A percentile compares a stretch with the other conserved stretches of the same genome.
Evolutionary conservation across 2,888 invertebrate genomes (phyloP).

Genomic region (Drosophila koepferae): DNA sequence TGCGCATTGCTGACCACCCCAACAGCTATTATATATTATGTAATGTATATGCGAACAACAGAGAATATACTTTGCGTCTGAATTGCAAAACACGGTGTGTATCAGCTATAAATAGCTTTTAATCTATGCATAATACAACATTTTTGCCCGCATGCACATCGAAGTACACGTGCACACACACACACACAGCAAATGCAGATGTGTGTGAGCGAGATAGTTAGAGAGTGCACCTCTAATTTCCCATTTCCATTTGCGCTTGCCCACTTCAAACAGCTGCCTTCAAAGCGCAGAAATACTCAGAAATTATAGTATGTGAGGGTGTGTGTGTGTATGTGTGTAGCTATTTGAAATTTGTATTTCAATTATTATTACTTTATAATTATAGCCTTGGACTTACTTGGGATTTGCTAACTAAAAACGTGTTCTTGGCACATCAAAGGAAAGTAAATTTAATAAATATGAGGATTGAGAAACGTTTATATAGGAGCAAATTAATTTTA

Average conservation of each 20-base stretch:
- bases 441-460: not conserved
- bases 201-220: not conserved
- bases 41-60: not conserved
- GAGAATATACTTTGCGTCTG: not conserved
- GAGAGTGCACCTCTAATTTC: not conserved
- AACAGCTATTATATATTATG: not conserved
- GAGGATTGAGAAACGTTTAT: not conserved
- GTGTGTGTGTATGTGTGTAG: not conserved
- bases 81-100: constrained; percentile 4
- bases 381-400: constrained; percentile 20
- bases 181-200: not conserved
- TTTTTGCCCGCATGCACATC: not conserved
- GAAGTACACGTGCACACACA: not conserved
- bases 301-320: not conserved
- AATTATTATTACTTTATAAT: constrained; percentile 31
- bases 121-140: constrained; percentile 28
- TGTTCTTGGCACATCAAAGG: constrained; percentile 6
- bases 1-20: constrained; percentile 1
- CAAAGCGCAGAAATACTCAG: constrained; percentile 6
- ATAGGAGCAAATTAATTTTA: not conserved
- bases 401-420: not conserved
- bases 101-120: constrained; percentile 40
- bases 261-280: constrained; percentile 9
- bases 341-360: constrained; percentile 18
- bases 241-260: not conserved